phyloP scores from a whole-genome alignment of 2,888 invertebrate species.

The Diarsia brunnea region DNA sequence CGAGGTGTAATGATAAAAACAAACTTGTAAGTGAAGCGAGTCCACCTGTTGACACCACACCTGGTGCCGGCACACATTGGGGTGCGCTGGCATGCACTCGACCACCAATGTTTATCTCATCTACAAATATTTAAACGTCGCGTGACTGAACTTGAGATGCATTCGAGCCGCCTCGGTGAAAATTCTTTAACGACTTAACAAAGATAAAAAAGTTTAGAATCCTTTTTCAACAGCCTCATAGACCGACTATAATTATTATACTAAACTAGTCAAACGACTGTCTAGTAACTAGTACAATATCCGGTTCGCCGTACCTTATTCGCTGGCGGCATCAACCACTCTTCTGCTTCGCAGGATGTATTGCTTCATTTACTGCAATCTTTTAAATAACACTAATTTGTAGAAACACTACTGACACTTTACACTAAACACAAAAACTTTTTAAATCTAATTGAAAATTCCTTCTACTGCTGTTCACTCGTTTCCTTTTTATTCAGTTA shows the following conservation, averaged over 20 bases:
- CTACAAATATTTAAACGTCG: slow-evolving; percentile 84
- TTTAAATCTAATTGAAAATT: slow-evolving; percentile 64
- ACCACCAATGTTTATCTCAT: slow-evolving; percentile 80
- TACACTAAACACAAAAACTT: slow-evolving; percentile 85
- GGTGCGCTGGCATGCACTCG: slow-evolving; percentile 70
- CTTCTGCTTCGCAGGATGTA: slow-evolving; percentile 74
- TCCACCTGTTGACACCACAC: slow-evolving; percentile 87
- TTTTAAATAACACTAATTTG: slow-evolving; percentile 78
- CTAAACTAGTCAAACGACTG: slow-evolving; percentile 84
- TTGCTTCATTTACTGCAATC: slow-evolving; percentile 78
- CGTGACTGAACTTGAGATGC: slow-evolving; percentile 76
- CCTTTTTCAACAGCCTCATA: slow-evolving; percentile 73
- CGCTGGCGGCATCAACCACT: slow-evolving; percentile 86
- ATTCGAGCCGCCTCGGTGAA: slow-evolving; percentile 65
- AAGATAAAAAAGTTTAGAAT: slow-evolving; percentile 67
- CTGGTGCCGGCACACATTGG: slow-evolving; percentile 76
- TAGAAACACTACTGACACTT: slow-evolving; percentile 81
- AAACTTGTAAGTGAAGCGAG: slow-evolving; percentile 63
- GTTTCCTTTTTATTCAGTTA: slow-evolving; percentile 46
- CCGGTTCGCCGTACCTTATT: slow-evolving; percentile 89
- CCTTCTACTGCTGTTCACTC: slow-evolving; percentile 55
- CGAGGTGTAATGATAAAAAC: slow-evolving; percentile 62
- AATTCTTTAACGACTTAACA: slow-evolving; percentile 64
- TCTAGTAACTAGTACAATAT: slow-evolving; percentile 83
- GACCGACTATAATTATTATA: slow-evolving; percentile 75